Base-by-base conservation (phyloP, 2,797 vertebrate species). In the Parotocinclus haroldoi region DNA sequence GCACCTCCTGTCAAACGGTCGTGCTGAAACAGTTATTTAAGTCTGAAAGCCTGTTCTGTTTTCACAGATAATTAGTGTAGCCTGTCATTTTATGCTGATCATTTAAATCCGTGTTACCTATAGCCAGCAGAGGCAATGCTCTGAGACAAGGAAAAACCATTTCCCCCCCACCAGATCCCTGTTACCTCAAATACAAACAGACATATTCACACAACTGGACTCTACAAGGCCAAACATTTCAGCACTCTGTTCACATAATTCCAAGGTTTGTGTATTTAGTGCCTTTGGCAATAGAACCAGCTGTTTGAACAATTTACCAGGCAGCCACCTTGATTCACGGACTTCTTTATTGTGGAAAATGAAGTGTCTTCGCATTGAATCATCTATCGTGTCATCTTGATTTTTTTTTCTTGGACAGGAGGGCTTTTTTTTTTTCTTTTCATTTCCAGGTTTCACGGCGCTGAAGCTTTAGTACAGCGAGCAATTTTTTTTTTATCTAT, bases 61-160 rank as follows among this genome's bases (percentile, higher is more conserved):
- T 50, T 39, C 18, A 18, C 40, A 66, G 69, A 81, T 82, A 85
- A 85, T 84, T 79, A 58, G 51, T 79, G 18, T 49, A 44, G 60
- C 46, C 55, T 75, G 74, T 82, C 79, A 78, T 79, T 69, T 81
- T 27, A 27, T 69, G 77, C 69, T 65, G 65, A 78, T 77, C 78
- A 74, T 83, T 85, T 68, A 64, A 69, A 79, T 82, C 87, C 78
- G 71, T 79, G 85, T 86, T 88, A 88, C 83, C 82, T 85, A 81
- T 13, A 83, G 78, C 82, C 40, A 46, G 27, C 82, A 83, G 82
- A 87, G 86, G 87, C 85, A 89, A 84, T 82, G 79, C 83, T 87
- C 76, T 82, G 84, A 74, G 81, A 84, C 78, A 82, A 76, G 81
- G 85, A 87, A 87, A 88, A 87, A 82, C 76, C 46, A 85, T 87